Conservation (phyloP, 2,113 vertebrate genomes). For the Scophthalmus maximus region DNA sequence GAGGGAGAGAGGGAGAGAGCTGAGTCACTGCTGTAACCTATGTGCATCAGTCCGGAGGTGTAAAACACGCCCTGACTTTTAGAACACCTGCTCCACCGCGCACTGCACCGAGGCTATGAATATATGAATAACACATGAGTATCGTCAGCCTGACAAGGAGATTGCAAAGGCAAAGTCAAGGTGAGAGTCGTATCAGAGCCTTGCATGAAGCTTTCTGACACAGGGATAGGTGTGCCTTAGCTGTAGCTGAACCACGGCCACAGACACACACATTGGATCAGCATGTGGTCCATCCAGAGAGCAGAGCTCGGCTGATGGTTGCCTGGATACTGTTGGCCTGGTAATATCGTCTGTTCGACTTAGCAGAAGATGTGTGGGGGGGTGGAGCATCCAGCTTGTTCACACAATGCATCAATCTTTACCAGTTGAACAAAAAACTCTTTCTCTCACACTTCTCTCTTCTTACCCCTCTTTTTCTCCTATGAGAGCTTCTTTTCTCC, state of each 20-base stretch:
- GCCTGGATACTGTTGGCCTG: slow-evolving; percentile 81
- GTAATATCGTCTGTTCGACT: slow-evolving; percentile 66
- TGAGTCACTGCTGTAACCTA: slow-evolving; percentile 52
- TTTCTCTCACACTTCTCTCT: not conserved
- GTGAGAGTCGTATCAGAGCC: slow-evolving; percentile 29
- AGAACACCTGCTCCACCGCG: slow-evolving; percentile 59
- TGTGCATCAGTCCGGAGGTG: slow-evolving; percentile 13
- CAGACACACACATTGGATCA: slow-evolving; percentile 32
- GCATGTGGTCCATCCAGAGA: slow-evolving; percentile 67
- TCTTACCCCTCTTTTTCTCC: slow-evolving; percentile 63
- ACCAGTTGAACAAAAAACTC: not conserved
- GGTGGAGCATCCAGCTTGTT: slow-evolving; percentile 20
- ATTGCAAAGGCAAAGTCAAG: slow-evolving; percentile 41
- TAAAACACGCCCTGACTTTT: slow-evolving; percentile 38
- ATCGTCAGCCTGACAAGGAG: slow-evolving; percentile 49
- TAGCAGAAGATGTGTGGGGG: slow-evolving; percentile 49
- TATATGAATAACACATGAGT: slow-evolving; percentile 61
- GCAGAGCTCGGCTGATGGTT: slow-evolving; percentile 73
- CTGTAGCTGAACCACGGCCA: slow-evolving; percentile 4
- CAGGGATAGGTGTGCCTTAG: slow-evolving; percentile 14
- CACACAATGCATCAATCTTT: slow-evolving; percentile 19
- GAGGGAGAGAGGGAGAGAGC: slow-evolving; percentile 9
- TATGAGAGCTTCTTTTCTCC: slow-evolving; percentile 5
- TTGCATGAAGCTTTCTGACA: slow-evolving; percentile 31
- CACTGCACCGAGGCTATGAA: slow-evolving; percentile 21